phyloP scores from a whole-genome alignment of 37 sponge, comb jelly and placozoan species.

The Geodia barretti region DNA sequence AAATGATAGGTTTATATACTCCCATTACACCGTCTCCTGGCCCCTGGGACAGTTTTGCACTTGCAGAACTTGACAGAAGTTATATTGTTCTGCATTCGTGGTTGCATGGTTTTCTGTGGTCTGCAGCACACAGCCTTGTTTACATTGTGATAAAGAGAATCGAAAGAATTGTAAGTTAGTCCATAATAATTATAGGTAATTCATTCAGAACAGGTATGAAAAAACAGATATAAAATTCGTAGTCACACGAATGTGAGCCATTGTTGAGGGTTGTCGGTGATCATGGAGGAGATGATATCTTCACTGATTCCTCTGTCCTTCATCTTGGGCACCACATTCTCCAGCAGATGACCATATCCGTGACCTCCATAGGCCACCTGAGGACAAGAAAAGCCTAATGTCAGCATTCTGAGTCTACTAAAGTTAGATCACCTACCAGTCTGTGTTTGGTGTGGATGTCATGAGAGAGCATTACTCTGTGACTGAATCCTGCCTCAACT shows the following conservation, averaged over 20 bases:
- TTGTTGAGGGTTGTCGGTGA: constrained; percentile 53
- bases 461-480: constrained; percentile 52
- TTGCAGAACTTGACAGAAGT: no score
- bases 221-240: no score
- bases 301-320: constrained; percentile 47
- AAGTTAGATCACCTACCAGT: constrained; percentile 28
- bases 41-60: no score
- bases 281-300: constrained; percentile 30
- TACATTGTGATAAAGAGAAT: no score
- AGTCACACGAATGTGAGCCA: constrained; percentile 60
- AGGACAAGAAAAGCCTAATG: background rate
- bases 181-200: no score
- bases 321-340: constrained; percentile 69
- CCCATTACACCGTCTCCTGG: no score
- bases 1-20: no score
- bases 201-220: background rate
- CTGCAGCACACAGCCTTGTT: constrained; percentile 1
- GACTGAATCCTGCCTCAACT: constrained; percentile 49
- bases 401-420: background rate
- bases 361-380: constrained; percentile 77
- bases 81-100: no score
- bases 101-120: no score
- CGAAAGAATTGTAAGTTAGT: no score
- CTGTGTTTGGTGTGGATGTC: constrained; percentile 79
- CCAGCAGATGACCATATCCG: constrained; percentile 68